phyloP scores from a whole-genome alignment of 2,888 invertebrate genomes.

The Agriotes lineatus region DNA sequence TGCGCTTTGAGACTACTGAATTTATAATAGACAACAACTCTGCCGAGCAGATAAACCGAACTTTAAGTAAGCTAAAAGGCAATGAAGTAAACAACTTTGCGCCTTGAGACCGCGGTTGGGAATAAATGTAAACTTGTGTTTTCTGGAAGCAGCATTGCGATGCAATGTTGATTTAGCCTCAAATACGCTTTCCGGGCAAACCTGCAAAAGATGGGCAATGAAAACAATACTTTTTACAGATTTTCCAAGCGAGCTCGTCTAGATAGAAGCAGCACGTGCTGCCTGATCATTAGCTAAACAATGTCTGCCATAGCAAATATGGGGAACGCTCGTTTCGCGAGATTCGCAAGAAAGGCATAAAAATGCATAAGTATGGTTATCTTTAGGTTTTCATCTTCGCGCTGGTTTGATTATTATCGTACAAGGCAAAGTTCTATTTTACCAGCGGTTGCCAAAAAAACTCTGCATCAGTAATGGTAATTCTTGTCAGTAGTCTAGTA shows the following conservation, averaged over 20 bases:
- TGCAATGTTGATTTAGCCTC: not conserved
- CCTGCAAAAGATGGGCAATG: conserved; percentile 2
- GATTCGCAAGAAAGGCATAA: not conserved
- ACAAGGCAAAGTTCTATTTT: too few species aligned
- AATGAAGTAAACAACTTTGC: conserved; percentile 8
- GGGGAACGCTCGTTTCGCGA: not conserved
- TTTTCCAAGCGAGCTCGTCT: conserved; percentile 8
- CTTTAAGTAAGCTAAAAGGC: conserved; percentile 15
- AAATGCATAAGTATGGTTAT: too few species aligned
- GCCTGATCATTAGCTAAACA: conserved; percentile 27
- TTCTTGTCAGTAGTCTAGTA: too few species aligned
- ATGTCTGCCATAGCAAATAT: conserved; percentile 10
- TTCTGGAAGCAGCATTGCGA: not conserved
- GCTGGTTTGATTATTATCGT: too few species aligned
- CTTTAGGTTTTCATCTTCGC: too few species aligned
- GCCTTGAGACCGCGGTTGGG: conserved; percentile 3
- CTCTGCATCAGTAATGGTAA: too few species aligned
- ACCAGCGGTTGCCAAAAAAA: too few species aligned
- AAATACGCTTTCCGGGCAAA: not conserved
- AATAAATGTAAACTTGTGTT: not conserved
- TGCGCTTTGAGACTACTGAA: conserved; percentile 11
- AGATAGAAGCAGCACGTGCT: conserved; percentile 14
- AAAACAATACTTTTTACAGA: conserved; percentile 19
- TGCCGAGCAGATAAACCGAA: not conserved
- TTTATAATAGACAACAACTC: conserved; percentile 16